These are phyloP conservation scores for Calcarius lapponicus DNA, from an alignment of 2,797 vertebrate species.

Conservation along the genomic window DNA sequence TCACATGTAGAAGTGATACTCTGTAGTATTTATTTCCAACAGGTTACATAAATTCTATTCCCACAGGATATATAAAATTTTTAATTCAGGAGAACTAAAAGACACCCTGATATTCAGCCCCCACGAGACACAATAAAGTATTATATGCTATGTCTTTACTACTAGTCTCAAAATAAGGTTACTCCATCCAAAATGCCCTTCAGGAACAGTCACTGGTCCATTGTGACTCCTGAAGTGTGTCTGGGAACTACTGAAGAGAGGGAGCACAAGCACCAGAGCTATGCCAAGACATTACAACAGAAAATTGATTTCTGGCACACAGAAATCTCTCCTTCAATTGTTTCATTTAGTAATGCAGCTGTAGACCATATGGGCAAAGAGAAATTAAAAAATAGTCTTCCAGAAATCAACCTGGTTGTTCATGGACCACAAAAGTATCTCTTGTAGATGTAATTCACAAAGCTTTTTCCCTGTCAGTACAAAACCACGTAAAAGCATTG, in stretches of 20 bases:
- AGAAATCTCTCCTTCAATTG: not conserved
- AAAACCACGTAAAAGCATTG: not conserved
- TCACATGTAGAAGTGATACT: not conserved
- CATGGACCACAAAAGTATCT: not conserved
- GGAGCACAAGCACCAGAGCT: not conserved
- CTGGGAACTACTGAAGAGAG: not conserved
- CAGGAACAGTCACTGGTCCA: not conserved
- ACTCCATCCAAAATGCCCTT: not conserved
- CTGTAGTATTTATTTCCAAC: not conserved
- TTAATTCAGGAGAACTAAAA: not conserved
- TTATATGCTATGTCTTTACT: not conserved
- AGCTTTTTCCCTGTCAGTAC: not conserved
- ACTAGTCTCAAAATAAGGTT: not conserved
- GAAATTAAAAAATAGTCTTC: not conserved
- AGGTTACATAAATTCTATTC: not conserved
- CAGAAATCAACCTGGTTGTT: not conserved
- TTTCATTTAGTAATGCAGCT: not conserved
- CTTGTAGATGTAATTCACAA: not conserved
- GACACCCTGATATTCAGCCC: not conserved
- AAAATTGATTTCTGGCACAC: not conserved
- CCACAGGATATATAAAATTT: not conserved
- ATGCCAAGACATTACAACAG: not conserved
- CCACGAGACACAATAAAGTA: not conserved
- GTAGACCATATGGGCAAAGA: not conserved
- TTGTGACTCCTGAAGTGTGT: not conserved